A percentile compares a stretch with the other conserved stretches of the same genome.
Evolutionary conservation across 2,797 vertebrate genomes (phyloP).

Genomic region (Dermochelys coriacea): DNA sequence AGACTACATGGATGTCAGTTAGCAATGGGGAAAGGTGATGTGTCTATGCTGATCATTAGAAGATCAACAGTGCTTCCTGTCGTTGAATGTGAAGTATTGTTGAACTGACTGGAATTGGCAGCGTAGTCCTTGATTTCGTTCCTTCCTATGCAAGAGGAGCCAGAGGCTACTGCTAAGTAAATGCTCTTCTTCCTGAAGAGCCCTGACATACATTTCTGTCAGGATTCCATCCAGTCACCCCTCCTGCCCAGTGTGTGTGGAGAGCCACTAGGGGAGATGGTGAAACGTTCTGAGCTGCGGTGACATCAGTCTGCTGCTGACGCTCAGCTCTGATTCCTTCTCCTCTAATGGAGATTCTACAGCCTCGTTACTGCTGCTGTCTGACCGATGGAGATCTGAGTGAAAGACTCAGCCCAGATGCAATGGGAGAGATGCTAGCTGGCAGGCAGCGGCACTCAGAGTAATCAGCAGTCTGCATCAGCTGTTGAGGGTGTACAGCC

Average conservation of each 20-base stretch:
- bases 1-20: background rate
- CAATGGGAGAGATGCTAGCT: background rate
- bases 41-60: background rate
- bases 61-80: background rate
- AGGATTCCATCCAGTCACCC: background rate
- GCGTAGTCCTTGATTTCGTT: too few relatives aligned
- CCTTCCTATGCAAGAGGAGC: background rate
- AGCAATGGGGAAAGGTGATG: background rate
- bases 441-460: background rate
- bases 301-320: too few relatives aligned
- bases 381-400: background rate
- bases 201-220: background rate
- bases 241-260: background rate
- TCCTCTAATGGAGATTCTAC: background rate
- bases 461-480: background rate
- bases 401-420: background rate
- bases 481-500: background rate
- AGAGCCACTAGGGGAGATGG: too few relatives aligned
- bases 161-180: too few relatives aligned
- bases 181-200: background rate
- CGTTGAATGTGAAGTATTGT: background rate
- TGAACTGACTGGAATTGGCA: background rate
- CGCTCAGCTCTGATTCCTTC: too few relatives aligned
- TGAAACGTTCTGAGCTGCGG: too few relatives aligned
- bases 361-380: background rate